Evolutionary conservation across 2,797 vertebrate genomes (phyloP), one percentile per base, ranked within the genome.

Genomic region (Staurois parvus): DNA sequence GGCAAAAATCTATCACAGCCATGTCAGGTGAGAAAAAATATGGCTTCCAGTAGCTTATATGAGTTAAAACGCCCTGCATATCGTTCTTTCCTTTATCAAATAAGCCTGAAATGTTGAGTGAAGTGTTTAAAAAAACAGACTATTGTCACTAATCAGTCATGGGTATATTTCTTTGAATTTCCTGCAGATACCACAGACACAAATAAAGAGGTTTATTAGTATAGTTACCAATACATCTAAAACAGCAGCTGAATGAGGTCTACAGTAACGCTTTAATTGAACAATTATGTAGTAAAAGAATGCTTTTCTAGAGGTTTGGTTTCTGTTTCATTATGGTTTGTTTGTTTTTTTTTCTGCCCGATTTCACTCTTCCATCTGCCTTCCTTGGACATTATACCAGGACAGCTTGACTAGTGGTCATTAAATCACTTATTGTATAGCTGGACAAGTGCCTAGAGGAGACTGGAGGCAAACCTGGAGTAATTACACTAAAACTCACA

Each of bases 401-500:
- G 72, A 76, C 72, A 70, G 78, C 66, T 81, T 81, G 64, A 62
- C 52, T 81, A 81, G 84, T 70, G 78, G 72, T 76, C 78, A 81
- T 75, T 76, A 85, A 76, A 76, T 76, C 72, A 42, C 78, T 75
- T 85, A 76, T 29, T 81, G 67, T 66, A 59, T 67, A 75, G 78
- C 78, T 85, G 78, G 45, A 85, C 77, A 81, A 56, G 72, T 80
- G 84, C 84, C 84, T 80, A 72, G 72, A 75, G 84, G 64, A 75
- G 72, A 76, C 72, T 69, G 21, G 70, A 85, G 75, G 84, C 77
- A 74, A n/a, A 52, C 30, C 34, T 75, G 73, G 48, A 72, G 79
- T 81, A 79, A 85, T 85, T 79, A 85, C 76, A 85, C 77, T 74
- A 85, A 85, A 85, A 85, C 42, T 67, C 76, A 37, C 59, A 85